These are phyloP conservation scores for Physella acuta DNA, from an alignment of 1,140 invertebrate species.

Conservation along the genomic window DNA sequence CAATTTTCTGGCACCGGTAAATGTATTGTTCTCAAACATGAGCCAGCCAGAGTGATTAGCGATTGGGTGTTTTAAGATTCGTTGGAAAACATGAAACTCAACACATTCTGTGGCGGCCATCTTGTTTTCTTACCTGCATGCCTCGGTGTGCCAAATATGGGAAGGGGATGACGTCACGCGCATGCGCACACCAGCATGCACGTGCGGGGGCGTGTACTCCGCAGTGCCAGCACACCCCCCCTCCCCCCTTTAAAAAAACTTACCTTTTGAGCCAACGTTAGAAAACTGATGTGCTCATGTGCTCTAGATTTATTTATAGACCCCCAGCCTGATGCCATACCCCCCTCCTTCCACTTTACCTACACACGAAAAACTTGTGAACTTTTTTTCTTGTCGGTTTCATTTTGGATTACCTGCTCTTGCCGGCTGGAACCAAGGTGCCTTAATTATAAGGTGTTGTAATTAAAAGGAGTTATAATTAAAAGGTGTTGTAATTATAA, in stretches of 20 bases:
- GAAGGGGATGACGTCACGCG: constrained; percentile 17
- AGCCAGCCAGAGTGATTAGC: not conserved
- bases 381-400: not conserved
- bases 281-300: not conserved
- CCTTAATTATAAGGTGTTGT: not conserved
- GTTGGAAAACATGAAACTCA: no score
- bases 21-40: not conserved
- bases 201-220: constrained; percentile 3
- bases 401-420: not conserved
- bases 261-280: not conserved
- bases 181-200: constrained; percentile 3
- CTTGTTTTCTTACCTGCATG: constrained; percentile 14
- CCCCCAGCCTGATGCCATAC: not conserved
- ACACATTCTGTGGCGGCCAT: no score
- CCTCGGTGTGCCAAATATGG: constrained; percentile 22
- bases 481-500: not conserved
- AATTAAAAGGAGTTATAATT: not conserved
- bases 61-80: not conserved
- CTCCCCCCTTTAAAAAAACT: not conserved
- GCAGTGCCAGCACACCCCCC: constrained; percentile 1
- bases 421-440: no score
- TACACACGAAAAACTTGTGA: not conserved
- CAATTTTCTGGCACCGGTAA: not conserved
- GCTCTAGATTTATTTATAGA: not conserved
- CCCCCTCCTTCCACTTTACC: not conserved